These are phyloP conservation scores for Crotalus horridus DNA, from an alignment of 2,113 vertebrate genomes.

Conservation along the genomic window DNA sequence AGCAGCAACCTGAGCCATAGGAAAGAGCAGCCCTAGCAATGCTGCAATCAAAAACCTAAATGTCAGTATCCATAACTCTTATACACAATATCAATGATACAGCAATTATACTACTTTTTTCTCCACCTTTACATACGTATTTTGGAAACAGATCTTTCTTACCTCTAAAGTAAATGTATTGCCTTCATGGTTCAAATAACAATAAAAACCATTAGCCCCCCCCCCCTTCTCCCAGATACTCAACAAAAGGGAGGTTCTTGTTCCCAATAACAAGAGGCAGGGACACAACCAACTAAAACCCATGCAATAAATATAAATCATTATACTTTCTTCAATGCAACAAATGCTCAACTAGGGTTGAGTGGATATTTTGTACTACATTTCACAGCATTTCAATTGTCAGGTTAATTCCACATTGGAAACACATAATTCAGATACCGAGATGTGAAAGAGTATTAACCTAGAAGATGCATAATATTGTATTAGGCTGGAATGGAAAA, in stretches of 20 bases:
- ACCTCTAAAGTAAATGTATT: not conserved
- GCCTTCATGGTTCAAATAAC: not conserved
- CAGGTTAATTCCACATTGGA: not conserved
- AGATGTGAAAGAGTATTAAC: not conserved
- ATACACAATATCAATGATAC: not conserved
- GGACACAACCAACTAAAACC: not conserved
- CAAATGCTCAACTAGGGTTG: not conserved
- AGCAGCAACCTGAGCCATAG: not conserved
- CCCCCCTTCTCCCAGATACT: too few relatives aligned
- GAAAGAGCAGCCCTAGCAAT: not conserved
- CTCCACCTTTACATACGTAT: not conserved
- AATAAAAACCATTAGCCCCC: not conserved
- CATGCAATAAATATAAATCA: not conserved
- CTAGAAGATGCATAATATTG: not conserved
- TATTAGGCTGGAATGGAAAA: not conserved
- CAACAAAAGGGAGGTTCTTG: not conserved
- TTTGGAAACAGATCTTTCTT: not conserved
- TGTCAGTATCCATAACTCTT: not conserved
- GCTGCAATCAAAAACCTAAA: not conserved
- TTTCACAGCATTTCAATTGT: not conserved
- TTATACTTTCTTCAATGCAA: not conserved
- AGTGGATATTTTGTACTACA: not conserved
- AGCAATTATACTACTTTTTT: not conserved
- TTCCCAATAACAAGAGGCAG: not conserved
- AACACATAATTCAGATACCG: not conserved